Base-by-base conservation (phyloP, 2,888 invertebrate genomes). In the Alloscopus bannaensis region DNA sequence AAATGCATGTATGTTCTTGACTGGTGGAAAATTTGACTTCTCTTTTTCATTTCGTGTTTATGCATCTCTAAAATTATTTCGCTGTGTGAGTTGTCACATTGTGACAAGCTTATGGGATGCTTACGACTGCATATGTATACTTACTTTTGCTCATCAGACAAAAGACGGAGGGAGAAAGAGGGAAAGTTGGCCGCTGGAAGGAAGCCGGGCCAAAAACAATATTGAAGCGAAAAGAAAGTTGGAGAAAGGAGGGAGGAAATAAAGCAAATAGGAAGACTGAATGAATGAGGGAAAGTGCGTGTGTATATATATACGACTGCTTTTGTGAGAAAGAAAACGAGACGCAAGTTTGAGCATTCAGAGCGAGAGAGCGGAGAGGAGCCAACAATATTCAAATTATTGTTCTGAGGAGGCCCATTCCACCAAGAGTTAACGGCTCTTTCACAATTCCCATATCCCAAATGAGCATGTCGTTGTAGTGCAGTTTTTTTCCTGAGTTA, bases 351-450 rank as follows among this genome's bases (percentile, higher is more conserved):
- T 42, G 64, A 64, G 28, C 22, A 64, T 42, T 64, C 47, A 72
- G 62, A 36, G 65, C n/a, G n/a, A n/a, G n/a, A n/a, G n/a, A n/a
- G n/a, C n/a, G n/a, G n/a, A 57, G 28, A 65, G 72, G 42, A 65
- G 80, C 81, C 76, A 81, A 77, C 81, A 81, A 77, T 81, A 81
- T 81, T 81, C 81, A 81, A 81, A 81, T 81, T 81, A 81, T 81
- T 80, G 80, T 80, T 77, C 71, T 71, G 59, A 70, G 68, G 68
- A 64, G 77, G 66, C 70, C 77, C 68, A 76, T 81, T 72, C 65
- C 52, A 66, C 31, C 71, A 71, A 72, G 65, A 66, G 55, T 73
- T 73, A 75, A 75, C 66, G 75, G 66, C 75, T 75, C 66, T 75
- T 66, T 73, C 72, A 65, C 65, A 65, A 73, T 73, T 73, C 72